Evolutionary conservation across 2,888 invertebrate species (phyloP), one percentile per base, ranked within the genome.

Genomic region (Drosophila ustulata): DNA sequence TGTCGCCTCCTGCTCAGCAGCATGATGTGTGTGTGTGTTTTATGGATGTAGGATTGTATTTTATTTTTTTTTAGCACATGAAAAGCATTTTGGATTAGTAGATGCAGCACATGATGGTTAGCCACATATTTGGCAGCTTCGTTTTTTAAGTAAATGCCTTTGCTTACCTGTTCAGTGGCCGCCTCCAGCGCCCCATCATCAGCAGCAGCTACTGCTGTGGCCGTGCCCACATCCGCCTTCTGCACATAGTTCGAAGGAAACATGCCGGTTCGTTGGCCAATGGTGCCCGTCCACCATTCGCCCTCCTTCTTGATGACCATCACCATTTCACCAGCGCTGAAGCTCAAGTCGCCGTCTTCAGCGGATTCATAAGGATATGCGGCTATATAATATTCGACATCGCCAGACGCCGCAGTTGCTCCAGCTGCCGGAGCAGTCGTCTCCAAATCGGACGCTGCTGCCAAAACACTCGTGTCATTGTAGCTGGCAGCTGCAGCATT

Each of bases 221-320:
- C 78, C 26, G 76, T 75, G 0, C 93, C 93, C 34, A 92, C 93
- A 78, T 94, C 94, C 1, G 95, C 95, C 51, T 94, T 95, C 88
- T 96, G 96, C 59, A 97, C 99, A 93, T 99, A 99, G 94, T 98
- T 99, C 2, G 98, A 98, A 0, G 99, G 99, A 93, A 99, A 99
- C 80, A 99, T 98, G 61, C 99, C 99, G 8, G 94, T 95, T 73
- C 95, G 92, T 83, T 95, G 94, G 43, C 96, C 97, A 78, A 98
- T 94, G 75, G 95, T 95, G 30, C 99, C 99, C 4, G 98, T 98
- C 99, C 99, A 99, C 99, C 99, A 99, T 91, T 99, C 99, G 0
- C 98, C 99, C 70, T 99, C 98, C 72, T 96, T 95, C 73, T 97
- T 96, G 41, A 95, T 94, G 1, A 99, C 98, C 80, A 95, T 94